Conservation (phyloP, 1,140 invertebrate species). For the Eulimnadia texana region DNA sequence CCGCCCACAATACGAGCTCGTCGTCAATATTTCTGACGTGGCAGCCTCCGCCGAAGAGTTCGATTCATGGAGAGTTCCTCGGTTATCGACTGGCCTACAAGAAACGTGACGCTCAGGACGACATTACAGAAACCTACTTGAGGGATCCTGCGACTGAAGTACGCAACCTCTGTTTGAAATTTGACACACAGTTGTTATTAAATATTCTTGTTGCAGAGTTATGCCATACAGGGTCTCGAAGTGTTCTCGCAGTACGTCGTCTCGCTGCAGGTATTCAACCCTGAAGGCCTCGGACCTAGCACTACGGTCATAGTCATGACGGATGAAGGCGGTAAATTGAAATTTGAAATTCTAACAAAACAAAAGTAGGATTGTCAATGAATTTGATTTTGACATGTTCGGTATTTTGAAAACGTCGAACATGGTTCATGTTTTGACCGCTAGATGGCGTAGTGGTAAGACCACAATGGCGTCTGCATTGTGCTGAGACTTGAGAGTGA, state of each 20-base stretch:
- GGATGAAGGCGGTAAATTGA: conserved; percentile 54
- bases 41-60: conserved; percentile 47
- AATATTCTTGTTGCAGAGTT: conserved; percentile 39
- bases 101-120: conserved; percentile 38
- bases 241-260: conserved; percentile 60
- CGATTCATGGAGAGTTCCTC: conserved; percentile 61
- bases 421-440: neutral
- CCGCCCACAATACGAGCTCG: conserved; percentile 51
- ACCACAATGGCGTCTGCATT: neutral
- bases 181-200: neutral
- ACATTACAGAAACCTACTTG: conserved; percentile 50
- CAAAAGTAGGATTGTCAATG: too few relatives aligned
- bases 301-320: conserved; percentile 58
- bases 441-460: too few relatives aligned
- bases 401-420: too few relatives aligned
- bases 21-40: conserved; percentile 53
- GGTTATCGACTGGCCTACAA: conserved; percentile 55
- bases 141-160: conserved; percentile 47
- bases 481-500: neutral
- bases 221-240: conserved; percentile 50
- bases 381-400: too few relatives aligned
- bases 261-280: conserved; percentile 59
- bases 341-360: too few relatives aligned
- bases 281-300: conserved; percentile 50
- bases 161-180: too few relatives aligned